Conservation (phyloP, 2,888 invertebrate species). For the Lordiphosa andalusiaca region DNA sequence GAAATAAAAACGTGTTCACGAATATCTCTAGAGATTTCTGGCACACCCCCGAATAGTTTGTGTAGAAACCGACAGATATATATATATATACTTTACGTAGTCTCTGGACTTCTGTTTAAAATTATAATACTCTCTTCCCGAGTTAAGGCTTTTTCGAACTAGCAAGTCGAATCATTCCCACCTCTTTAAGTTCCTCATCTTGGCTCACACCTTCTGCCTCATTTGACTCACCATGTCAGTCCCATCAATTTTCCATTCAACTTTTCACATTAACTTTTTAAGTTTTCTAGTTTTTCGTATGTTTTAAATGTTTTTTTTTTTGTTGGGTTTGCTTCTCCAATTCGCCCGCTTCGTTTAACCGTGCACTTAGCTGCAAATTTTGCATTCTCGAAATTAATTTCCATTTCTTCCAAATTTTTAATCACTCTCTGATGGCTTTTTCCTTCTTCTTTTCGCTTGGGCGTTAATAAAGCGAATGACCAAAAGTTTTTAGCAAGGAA, state of each 20-base stretch:
- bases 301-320: too few relatives aligned
- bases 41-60: too few relatives aligned
- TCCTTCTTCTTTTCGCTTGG: conserved; percentile 18
- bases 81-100: too few relatives aligned
- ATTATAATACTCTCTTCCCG: too few relatives aligned
- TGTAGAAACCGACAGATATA: too few relatives aligned
- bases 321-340: neutral
- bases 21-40: too few relatives aligned
- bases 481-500: conserved; percentile 49
- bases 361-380: conserved; percentile 27
- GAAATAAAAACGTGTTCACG: too few relatives aligned
- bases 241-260: conserved; percentile 15
- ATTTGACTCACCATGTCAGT: too few relatives aligned
- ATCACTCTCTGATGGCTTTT: neutral
- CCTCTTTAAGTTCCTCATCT: too few relatives aligned
- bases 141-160: too few relatives aligned
- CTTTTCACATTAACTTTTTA: neutral
- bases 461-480: conserved; percentile 55
- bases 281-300: conserved; percentile 13
- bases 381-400: conserved; percentile 32
- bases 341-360: neutral
- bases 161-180: too few relatives aligned
- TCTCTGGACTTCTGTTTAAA: too few relatives aligned
- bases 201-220: conserved; percentile 8
- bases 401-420: conserved; percentile 9